Base-by-base conservation (phyloP, 2,797 vertebrate genomes). In the Diplodus puntazzo region DNA sequence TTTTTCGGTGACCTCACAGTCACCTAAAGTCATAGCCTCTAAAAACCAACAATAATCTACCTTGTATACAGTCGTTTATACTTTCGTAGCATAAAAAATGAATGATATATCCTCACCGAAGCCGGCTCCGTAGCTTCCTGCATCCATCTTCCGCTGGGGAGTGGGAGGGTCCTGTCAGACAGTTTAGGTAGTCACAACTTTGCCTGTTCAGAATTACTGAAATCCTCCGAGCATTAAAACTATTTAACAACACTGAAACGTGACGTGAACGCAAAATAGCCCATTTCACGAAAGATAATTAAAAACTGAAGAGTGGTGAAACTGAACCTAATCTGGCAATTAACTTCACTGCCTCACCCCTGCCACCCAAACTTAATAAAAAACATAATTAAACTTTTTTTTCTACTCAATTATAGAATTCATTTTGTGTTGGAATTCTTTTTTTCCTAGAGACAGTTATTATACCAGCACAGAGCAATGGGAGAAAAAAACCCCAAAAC, bases 71-170 rank as follows among this genome's bases (percentile, higher is more conserved):
- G 2, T 5, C 1, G 3, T 34, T 49, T 21, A 8, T 17, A 11
- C 7, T 34, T 49, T 53, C 0, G 25, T 2, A 2, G 9, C 7
- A 23, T 39, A 6, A 12, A 42, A 69, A 75, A 73, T 60, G 0
- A 68, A 73, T 43, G 46, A 12, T 79, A 21, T 80, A 2, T 55
- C 30, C 92, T 90, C 79, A 96, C 95, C 94, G 76, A 80, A 90
- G 93, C 95, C 96, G 95, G 96, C 90, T 94, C 82, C 78, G 87
- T 30, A 82, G 90, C 90, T 93, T 93, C 92, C 92, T 93, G 88
- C 79, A 84, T 87, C 75, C 92, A 94, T 94, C 90, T 88, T 94
- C 89, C 80, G 73, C 83, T 72, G 73, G 61, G 39, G 69, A 89
- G 81, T 83, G 83, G 69, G 75, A 17, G 85, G 92, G 95, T 92